Base-by-base conservation (phyloP, 2,797 vertebrate species). In the Taeniopygia guttata region DNA sequence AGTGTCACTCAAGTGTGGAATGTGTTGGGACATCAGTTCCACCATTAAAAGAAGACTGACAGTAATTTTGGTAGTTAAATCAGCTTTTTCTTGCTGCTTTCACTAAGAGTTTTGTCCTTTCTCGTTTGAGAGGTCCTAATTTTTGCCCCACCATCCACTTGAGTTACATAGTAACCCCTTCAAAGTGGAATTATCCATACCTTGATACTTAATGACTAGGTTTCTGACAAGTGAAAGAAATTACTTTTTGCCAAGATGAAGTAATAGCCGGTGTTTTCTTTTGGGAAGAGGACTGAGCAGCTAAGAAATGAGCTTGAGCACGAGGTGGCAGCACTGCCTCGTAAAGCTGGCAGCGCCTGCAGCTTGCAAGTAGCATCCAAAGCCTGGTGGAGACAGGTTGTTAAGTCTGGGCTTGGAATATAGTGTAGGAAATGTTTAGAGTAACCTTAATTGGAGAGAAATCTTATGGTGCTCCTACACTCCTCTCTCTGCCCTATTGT, bases 291-390 rank as follows among this genome's bases (percentile, higher is more conserved):
- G 88, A 88, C 97, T 60, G 96, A 98, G 55, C 95, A 97, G 59
- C 89, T 98, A 9, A 90, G 98, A 94, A 94, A 93, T 79, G 97
- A 96, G 89, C 96, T 97, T 84, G 96, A 97, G 93, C 98, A 98
- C 91, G 97, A 99, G 98, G 82, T 98, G 98, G 98, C 97, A 92
- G 94, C 97, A 96, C 97, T 98, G 93, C 97, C 94, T 6, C 94
- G 91, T 54, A 97, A 98, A 97, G 91, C 97, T 21, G 97, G 62
- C 66, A 92, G 89, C 46, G 98, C 97, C 22, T 85, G 66, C 68
- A 84, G 92, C 91, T 95, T 52, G 92, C 96, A 8, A 55, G 52
- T 16, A 95, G 64, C 46, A 34, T 98, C 66, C 95, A 94, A 67
- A 97, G 76, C 74, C 98, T 98, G 34, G 9, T 98, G 93, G 96